phyloP scores from a whole-genome alignment of 2,888 invertebrate species.

The Napeogenes sylphis region DNA sequence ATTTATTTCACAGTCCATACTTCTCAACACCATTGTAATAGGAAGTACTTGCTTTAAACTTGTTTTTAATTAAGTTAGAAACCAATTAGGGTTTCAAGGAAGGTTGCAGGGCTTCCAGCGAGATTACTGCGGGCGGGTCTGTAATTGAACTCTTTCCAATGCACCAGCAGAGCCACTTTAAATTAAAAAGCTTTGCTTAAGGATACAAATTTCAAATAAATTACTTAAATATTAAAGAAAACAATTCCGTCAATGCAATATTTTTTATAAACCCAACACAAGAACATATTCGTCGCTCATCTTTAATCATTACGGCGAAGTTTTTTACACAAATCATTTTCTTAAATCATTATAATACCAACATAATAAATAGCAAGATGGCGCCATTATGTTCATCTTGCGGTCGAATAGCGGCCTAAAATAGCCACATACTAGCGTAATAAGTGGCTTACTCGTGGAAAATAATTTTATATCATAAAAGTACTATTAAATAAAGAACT shows the following conservation, averaged over 20 bases:
- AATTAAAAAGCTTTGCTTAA: slow-evolving; percentile 4
- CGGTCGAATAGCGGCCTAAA: slow-evolving; percentile 48
- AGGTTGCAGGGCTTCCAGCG: slow-evolving; percentile 24
- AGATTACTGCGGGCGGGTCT: slow-evolving; percentile 19
- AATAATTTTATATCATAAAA: slow-evolving; percentile 55
- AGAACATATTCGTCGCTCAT: no score
- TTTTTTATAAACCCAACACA: neutral
- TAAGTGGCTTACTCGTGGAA: slow-evolving; percentile 39
- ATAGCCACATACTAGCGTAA: slow-evolving; percentile 53
- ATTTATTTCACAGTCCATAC: no score
- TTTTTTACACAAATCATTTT: slow-evolving; percentile 19
- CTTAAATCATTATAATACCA: slow-evolving; percentile 28
- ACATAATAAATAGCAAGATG: slow-evolving; percentile 30
- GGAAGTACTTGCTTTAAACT: slow-evolving; percentile 17
- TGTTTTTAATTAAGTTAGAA: slow-evolving; percentile 26
- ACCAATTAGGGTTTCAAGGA: slow-evolving; percentile 26
- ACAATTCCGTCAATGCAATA: neutral
- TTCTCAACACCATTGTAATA: slow-evolving; percentile 7
- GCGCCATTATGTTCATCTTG: slow-evolving; percentile 49
- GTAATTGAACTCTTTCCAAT: slow-evolving; percentile 16
- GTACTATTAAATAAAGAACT: neutral
- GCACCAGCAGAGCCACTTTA: neutral
- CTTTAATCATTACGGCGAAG: neutral
- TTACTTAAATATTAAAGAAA: slow-evolving; percentile 5
- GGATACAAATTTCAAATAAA: slow-evolving; percentile 8